phyloP scores from a whole-genome alignment of 2,888 invertebrate species.

The Rosalia funebris region DNA sequence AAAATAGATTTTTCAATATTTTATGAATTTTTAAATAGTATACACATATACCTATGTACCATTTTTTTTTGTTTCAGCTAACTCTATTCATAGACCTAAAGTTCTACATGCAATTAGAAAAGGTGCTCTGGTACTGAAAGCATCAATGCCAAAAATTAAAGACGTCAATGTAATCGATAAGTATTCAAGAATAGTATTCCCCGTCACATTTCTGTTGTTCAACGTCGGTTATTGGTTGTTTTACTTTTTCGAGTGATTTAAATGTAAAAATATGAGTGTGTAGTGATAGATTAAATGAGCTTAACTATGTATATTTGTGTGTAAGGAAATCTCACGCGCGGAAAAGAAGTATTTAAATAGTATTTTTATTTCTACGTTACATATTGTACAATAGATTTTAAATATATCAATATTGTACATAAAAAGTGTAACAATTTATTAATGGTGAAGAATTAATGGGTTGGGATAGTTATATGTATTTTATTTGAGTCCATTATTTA shows the following conservation, averaged over 20 bases:
- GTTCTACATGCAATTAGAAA: conserved; percentile 84
- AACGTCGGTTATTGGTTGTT: conserved; percentile 97
- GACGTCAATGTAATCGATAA: conserved; percentile 99
- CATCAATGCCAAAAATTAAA: conserved; percentile 94
- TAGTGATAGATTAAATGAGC: conserved; percentile 18
- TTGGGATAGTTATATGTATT: neutral
- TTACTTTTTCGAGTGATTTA: conserved; percentile 65
- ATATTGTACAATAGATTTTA: neutral
- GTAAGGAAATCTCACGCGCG: conserved; percentile 10
- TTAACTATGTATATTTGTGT: conserved; percentile 23
- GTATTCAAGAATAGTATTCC: conserved; percentile 95
- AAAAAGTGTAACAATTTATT: neutral
- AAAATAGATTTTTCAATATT: no score
- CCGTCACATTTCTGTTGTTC: conserved; percentile 94
- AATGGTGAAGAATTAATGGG: neutral
- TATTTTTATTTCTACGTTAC: neutral
- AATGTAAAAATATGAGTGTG: neutral
- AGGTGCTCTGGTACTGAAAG: conserved; percentile 86
- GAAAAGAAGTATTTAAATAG: conserved; percentile 2
- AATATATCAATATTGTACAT: neutral
- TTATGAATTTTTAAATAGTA: no score
- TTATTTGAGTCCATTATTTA: neutral
- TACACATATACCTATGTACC: no score
- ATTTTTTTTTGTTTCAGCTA: conserved; percentile 65
- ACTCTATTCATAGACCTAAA: conserved; percentile 71